Evolutionary conservation across 2,888 invertebrate genomes (phyloP), one percentile per base, ranked within the genome.

Genomic region (Caenorhabditis plicata): DNA sequence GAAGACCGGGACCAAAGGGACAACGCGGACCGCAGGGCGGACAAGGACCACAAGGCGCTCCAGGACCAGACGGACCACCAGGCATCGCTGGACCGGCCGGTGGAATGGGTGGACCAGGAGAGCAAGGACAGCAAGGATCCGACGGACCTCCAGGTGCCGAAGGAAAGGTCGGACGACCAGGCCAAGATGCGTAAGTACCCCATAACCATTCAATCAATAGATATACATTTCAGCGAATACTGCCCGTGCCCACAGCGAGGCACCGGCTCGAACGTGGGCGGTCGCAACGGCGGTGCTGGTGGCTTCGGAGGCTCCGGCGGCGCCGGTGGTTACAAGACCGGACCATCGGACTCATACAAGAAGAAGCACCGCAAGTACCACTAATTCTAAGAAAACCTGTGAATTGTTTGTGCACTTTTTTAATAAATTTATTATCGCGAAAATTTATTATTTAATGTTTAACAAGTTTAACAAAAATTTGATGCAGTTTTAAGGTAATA

Each of bases 1-100:
- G 69, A 46, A 19, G 61, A 44, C 57, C 57, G 2, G 69, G 69
- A 26, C 52, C 64, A 15, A 67, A 64, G 15, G 69, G 66, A 39
- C 62, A 62, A 46, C 47, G 46, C 19, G 62, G 67, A 48, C 40
- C 52, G 22, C 53, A 42, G 29, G 67, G 67, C 15, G 52, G 51
- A 44, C 56, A 49, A 26, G 68, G 68, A 31, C 44, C 61, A 35
- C 63, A 56, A 43, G 57, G 68, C 47, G 47, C 57, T 25, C 56
- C 58, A 11, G 61, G 67, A 20, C 22, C 31, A 19, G 38, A 56
- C 35, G 63, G 67, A 32, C 54, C 52, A 17, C 23, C 42, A 2
- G 63, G 67, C 11, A 19, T 40, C 9, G 48, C 55, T 8, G 72
- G 70, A 35, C 56, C 56, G 2, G 46, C 51, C 11, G 72, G 72